These are phyloP conservation scores for Diachasma alloeum DNA, from an alignment of 1,140 invertebrate genomes.

Conservation along the genomic window DNA sequence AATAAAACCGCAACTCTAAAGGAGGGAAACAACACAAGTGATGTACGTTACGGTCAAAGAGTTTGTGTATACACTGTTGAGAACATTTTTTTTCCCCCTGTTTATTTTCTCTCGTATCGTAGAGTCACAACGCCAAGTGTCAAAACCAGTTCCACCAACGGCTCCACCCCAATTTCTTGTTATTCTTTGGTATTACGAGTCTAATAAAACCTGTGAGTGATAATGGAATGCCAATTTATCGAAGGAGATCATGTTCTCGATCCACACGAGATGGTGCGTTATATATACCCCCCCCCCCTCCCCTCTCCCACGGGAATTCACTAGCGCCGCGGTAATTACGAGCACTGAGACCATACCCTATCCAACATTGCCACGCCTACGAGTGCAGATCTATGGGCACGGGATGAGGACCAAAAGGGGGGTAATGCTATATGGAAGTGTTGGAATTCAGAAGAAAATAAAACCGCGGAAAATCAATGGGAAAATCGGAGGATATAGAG, in stretches of 20 bases:
- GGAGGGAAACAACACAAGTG: neutral
- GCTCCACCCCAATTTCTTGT: neutral
- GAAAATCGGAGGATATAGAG: constrained; percentile 21
- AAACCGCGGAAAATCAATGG: constrained; percentile 38
- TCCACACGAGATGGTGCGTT: neutral
- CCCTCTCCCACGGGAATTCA: neutral
- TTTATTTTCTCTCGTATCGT: neutral
- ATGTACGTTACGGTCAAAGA: neutral
- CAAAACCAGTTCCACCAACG: neutral
- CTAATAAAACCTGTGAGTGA: neutral
- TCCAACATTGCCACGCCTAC: constrained; percentile 39
- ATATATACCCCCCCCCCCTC: neutral
- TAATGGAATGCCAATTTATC: neutral
- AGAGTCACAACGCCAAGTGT: neutral
- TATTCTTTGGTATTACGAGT: neutral
- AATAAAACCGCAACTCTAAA: neutral
- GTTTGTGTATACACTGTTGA: neutral
- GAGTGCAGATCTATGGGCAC: constrained; percentile 50
- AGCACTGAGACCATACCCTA: constrained; percentile 21
- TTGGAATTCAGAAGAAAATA: neutral
- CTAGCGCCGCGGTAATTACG: constrained; percentile 50
- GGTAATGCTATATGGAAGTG: constrained; percentile 4
- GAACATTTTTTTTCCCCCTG: neutral
- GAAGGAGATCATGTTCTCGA: too few species aligned
- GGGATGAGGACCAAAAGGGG: constrained; percentile 36